Evolutionary conservation across 2,888 invertebrate genomes (phyloP).

Genomic region (Hydrotaea cyrtoneurina): DNA sequence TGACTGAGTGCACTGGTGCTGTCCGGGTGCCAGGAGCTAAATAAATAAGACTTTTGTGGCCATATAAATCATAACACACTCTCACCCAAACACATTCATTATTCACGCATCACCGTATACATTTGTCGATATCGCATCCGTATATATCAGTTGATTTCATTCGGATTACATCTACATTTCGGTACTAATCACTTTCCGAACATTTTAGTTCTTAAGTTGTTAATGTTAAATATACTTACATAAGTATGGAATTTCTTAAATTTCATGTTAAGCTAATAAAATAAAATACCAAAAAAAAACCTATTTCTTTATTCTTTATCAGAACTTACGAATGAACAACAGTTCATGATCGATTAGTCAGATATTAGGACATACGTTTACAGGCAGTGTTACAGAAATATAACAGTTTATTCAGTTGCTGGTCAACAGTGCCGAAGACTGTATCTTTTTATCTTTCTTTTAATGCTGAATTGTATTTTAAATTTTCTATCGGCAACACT

Average conservation of each 20-base stretch:
- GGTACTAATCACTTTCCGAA: neutral
- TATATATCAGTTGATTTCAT: neutral
- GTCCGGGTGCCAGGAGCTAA: neutral
- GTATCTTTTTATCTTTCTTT: no score
- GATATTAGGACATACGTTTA: no score
- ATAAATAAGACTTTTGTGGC: slow-evolving; percentile 26
- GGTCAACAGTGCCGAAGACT: no score
- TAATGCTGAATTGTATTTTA: no score
- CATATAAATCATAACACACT: neutral
- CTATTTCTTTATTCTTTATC: no score
- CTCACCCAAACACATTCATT: neutral
- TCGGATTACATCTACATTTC: neutral
- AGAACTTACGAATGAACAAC: no score
- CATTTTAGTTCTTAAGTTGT: slow-evolving; percentile 22
- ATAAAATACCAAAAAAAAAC: neutral
- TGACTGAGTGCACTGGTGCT: slow-evolving; percentile 7
- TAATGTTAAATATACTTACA: slow-evolving; percentile 32
- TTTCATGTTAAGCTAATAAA: slow-evolving; percentile 24
- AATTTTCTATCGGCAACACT: no score
- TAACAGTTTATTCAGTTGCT: no score
- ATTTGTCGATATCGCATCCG: neutral
- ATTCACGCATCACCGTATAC: neutral
- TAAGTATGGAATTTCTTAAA: neutral
- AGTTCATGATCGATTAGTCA: no score
- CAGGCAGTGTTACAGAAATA: no score